Evolutionary conservation across 2,888 invertebrate species (phyloP).

Genomic region (Pseudoips prasinana): DNA sequence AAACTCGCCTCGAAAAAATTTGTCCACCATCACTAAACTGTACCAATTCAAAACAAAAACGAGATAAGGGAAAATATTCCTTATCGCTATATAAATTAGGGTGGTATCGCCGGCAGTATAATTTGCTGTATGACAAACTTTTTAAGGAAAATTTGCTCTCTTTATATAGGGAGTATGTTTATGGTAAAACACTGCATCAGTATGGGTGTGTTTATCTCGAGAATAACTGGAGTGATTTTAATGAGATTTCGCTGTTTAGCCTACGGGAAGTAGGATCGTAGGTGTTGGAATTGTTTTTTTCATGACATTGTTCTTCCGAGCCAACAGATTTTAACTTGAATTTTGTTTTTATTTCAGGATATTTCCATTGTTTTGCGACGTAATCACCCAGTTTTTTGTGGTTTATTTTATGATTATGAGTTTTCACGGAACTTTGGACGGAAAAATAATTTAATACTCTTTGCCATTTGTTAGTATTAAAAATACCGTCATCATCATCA

Average conservation of each 20-base stretch:
- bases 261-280: too few species aligned
- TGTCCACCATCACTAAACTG: slow-evolving; percentile 22
- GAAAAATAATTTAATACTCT: too few species aligned
- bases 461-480: too few species aligned
- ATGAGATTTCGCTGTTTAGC: slow-evolving; percentile 12
- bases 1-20: slow-evolving; percentile 17
- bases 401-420: too few species aligned
- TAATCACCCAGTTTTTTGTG: too few species aligned
- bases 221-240: slow-evolving; percentile 20
- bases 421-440: too few species aligned
- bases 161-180: slow-evolving; percentile 21
- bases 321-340: too few species aligned
- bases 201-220: slow-evolving; percentile 19
- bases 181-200: slow-evolving; percentile 20
- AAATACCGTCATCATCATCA: too few species aligned
- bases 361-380: too few species aligned
- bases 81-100: slow-evolving; percentile 14
- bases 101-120: slow-evolving; percentile 15
- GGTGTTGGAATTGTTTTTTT: too few species aligned
- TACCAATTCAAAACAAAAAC: slow-evolving; percentile 13
- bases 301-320: too few species aligned
- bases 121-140: slow-evolving; percentile 27
- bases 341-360: too few species aligned
- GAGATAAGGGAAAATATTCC: slow-evolving; percentile 21
- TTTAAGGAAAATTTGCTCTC: slow-evolving; percentile 25